A percentile compares a stretch with the other conserved stretches of the same genome.
Conservation (phyloP, 2,797 vertebrate species). For the Myotis planiceps region DNA sequence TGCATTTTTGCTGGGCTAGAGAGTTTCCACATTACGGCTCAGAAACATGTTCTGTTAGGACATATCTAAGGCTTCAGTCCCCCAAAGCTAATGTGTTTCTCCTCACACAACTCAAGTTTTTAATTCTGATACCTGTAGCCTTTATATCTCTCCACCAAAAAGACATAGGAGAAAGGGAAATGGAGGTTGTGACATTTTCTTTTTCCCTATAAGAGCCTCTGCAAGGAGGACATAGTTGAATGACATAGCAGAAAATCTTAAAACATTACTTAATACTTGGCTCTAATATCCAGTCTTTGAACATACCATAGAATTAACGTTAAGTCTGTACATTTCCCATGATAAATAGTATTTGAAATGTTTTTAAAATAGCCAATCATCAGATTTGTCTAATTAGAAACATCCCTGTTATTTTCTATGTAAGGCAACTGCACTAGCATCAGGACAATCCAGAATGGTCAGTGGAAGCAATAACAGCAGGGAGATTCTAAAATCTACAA, state of each 20-base stretch:
- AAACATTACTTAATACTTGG: background rate
- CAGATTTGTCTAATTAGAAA: constrained; percentile 55
- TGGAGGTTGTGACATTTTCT: background rate
- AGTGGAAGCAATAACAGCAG: background rate
- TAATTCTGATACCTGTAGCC: background rate
- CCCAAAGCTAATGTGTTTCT: background rate
- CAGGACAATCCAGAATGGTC: background rate
- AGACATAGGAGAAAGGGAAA: background rate
- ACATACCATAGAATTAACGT: background rate
- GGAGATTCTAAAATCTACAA: background rate
- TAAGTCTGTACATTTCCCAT: background rate
- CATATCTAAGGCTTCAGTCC: background rate
- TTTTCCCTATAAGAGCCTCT: background rate
- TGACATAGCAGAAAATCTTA: background rate
- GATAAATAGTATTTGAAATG: constrained; percentile 55
- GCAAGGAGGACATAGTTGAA: background rate
- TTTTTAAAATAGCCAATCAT: constrained; percentile 54
- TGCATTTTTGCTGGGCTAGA: background rate
- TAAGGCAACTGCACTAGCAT: background rate
- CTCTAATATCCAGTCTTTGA: background rate
- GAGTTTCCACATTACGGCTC: background rate
- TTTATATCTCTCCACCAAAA: background rate
- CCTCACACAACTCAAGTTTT: background rate
- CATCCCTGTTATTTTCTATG: background rate
- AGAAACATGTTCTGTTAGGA: background rate